Evolutionary conservation across 30 jellyfish, hydroid and myxozoan genomes (phyloP).

Genomic region (Nemopilema nomurai): DNA sequence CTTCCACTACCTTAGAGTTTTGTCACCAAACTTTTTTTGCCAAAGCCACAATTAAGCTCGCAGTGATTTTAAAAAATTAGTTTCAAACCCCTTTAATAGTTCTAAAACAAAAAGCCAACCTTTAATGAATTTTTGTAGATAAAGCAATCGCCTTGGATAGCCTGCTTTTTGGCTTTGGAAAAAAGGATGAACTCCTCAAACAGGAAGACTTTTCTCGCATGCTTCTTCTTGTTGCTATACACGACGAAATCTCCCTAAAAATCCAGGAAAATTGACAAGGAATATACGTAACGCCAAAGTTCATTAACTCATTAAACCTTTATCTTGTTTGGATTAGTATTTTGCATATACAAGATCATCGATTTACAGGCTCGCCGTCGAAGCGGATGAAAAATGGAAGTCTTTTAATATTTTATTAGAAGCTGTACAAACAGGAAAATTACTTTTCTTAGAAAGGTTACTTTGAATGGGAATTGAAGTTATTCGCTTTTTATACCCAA

Average conservation of each 20-base stretch:
- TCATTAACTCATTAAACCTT: no score
- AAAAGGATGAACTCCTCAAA: constrained; percentile 83
- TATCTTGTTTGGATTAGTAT: no score
- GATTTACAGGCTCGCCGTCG: no score
- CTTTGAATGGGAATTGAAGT: no score
- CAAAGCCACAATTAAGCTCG: background rate
- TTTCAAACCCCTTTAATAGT: background rate
- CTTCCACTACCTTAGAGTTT: no score
- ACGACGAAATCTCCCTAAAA: constrained; percentile 89
- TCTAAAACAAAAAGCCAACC: constrained; percentile 32
- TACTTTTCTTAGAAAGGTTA: no score
- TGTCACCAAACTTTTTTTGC: background rate
- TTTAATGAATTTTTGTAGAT: constrained; percentile 73
- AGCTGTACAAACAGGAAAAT: no score
- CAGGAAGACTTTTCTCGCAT: constrained; percentile 77
- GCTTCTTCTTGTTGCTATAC: constrained; percentile 80
- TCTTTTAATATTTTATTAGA: no score
- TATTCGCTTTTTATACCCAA: no score
- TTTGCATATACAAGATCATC: no score
- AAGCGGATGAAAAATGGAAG: no score
- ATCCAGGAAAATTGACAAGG: background rate
- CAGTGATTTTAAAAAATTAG: no score
- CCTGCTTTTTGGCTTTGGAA: constrained; percentile 89
- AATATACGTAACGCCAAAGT: background rate
- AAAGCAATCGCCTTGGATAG: constrained; percentile 89